A percentile compares a stretch with the other conserved stretches of the same genome.
Conservation (phyloP, 1,140 invertebrate genomes). For the Dreissena polymorpha region DNA sequence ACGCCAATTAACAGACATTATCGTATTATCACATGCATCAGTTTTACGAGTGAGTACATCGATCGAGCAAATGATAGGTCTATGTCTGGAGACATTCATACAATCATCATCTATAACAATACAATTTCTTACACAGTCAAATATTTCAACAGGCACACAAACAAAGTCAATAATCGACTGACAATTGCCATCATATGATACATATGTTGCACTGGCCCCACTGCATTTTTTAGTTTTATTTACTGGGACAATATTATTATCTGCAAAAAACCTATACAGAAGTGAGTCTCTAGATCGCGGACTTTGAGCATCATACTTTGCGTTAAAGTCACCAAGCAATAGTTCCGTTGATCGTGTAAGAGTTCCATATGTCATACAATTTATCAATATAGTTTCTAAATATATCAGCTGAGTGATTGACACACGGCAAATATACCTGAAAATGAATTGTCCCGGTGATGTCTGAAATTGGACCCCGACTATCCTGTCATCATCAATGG, state of each 20-base stretch:
- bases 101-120: not conserved
- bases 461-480: slow-evolving; percentile 28
- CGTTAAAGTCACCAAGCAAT: too few relatives aligned
- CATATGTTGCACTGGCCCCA: too few relatives aligned
- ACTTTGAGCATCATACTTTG: too few relatives aligned
- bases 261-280: too few relatives aligned
- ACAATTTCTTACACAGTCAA: not conserved
- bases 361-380: slow-evolving; percentile 23
- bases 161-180: slow-evolving; percentile 11
- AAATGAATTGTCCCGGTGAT: slow-evolving; percentile 6
- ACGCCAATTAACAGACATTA: not conserved
- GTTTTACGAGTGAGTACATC: not conserved
- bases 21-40: not conserved
- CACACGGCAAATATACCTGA: slow-evolving; percentile 36
- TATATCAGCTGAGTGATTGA: slow-evolving; percentile 3
- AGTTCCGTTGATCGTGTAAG: too few relatives aligned
- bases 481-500: slow-evolving; percentile 23
- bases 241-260: too few relatives aligned
- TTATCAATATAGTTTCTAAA: slow-evolving; percentile 31
- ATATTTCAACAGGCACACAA: slow-evolving; percentile 1
- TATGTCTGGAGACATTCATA: slow-evolving; percentile 24
- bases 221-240: too few relatives aligned
- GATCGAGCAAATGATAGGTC: slow-evolving; percentile 16
- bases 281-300: too few relatives aligned
- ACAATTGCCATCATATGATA: too few relatives aligned